A percentile compares a stretch with the other conserved stretches of the same genome.
phyloP scores from a whole-genome alignment of 2,113 vertebrate species.

The Todiramphus saurophagus region DNA sequence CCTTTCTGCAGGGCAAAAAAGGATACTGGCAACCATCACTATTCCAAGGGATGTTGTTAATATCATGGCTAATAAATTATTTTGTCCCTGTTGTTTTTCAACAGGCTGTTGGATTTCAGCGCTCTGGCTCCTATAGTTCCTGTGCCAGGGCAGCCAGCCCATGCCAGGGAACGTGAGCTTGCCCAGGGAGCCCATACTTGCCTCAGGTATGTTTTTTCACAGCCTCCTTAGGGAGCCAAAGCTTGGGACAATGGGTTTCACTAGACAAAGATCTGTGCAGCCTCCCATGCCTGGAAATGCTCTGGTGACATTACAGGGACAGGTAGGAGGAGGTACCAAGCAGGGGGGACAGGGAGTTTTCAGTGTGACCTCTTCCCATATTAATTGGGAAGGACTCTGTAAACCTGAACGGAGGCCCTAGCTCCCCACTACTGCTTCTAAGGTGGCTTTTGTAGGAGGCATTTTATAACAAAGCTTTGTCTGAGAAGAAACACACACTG shows the following conservation, averaged over 20 bases:
- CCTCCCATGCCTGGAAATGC: background rate
- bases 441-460: background rate
- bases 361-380: background rate
- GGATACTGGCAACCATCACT: fast-evolving
- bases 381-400: background rate
- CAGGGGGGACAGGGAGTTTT: background rate
- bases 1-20: background rate
- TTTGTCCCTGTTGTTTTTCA: background rate
- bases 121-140: background rate
- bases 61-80: fast-evolving
- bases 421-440: background rate
- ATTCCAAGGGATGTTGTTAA: fast-evolving
- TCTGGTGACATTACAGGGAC: background rate
- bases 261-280: background rate
- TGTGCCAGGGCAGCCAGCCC: background rate
- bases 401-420: fast-evolving
- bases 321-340: background rate
- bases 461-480: background rate
- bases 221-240: background rate
- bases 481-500: background rate
- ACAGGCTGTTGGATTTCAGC: background rate
- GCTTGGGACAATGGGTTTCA: background rate
- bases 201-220: background rate
- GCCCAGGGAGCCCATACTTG: fast-evolving
- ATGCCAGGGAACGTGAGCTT: background rate